Conservation (phyloP, 1,140 invertebrate species). For the Oreohelix idahoensis region DNA sequence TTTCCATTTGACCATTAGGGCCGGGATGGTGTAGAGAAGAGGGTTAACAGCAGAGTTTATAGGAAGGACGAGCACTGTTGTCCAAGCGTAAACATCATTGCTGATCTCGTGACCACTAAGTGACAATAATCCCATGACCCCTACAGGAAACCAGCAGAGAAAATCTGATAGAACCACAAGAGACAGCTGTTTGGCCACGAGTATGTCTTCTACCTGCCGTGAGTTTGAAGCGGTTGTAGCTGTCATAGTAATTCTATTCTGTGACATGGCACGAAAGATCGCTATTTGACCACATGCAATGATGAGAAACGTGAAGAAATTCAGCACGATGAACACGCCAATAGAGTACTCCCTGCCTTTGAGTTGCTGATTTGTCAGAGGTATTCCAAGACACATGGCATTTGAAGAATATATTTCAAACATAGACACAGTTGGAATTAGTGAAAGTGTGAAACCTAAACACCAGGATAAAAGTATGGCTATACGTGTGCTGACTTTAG, state of each 20-base stretch:
- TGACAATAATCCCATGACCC: constrained; percentile 46
- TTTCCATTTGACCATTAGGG: not conserved
- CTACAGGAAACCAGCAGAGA: constrained; percentile 27
- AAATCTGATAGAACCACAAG: constrained; percentile 20
- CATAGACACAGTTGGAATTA: constrained; percentile 47
- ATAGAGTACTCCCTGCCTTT: constrained; percentile 49
- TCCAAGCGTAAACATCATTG: constrained; percentile 45
- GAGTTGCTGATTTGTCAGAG: constrained; percentile 41
- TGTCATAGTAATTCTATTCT: not conserved
- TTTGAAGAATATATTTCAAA: constrained; percentile 52
- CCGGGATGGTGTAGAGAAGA: constrained; percentile 30
- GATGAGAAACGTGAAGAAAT: constrained; percentile 47
- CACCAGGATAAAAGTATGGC: constrained; percentile 38
- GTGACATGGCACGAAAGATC: constrained; percentile 4
- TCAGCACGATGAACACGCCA: constrained; percentile 50
- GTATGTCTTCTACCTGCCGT: not conserved
- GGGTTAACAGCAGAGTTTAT: constrained; percentile 43
- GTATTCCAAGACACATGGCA: constrained; percentile 53
- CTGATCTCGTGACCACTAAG: constrained; percentile 26
- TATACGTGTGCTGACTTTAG: constrained; percentile 26
- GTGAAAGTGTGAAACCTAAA: constrained; percentile 39
- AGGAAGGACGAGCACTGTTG: constrained; percentile 36
- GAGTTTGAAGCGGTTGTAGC: not conserved
- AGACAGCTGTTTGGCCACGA: constrained; percentile 14
- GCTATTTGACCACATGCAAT: constrained; percentile 49